Conservation (phyloP, 2,113 vertebrate genomes). For the Empidonax traillii region DNA sequence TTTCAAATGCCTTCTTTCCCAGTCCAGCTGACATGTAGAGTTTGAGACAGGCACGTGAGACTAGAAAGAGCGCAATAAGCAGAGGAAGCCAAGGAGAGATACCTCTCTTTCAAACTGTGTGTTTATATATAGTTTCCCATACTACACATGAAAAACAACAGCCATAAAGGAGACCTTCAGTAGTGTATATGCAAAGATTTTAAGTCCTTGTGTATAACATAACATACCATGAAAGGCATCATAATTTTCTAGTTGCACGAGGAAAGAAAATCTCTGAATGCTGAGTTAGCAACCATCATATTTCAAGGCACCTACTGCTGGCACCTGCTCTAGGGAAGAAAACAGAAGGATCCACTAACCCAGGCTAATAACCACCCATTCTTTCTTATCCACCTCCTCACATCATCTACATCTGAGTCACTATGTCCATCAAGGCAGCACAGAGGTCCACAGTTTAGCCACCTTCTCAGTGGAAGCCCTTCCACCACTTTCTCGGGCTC, state of each 20-base stretch:
- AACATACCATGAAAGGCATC: background rate
- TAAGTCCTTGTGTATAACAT: background rate
- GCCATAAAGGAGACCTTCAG: background rate
- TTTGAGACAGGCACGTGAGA: background rate
- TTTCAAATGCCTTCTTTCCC: background rate
- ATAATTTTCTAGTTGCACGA: background rate
- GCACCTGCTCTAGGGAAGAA: background rate
- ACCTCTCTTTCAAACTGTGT: background rate
- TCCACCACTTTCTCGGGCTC: accelerated
- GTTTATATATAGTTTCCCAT: background rate
- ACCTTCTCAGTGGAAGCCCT: background rate
- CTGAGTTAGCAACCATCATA: background rate
- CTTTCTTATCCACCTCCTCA: background rate
- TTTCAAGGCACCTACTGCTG: background rate
- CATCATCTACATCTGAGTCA: background rate
- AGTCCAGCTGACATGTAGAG: background rate
- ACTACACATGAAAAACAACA: background rate
- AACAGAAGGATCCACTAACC: background rate
- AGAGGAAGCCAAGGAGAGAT: background rate
- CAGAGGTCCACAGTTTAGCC: accelerated
- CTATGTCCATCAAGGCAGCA: background rate
- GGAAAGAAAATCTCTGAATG: background rate
- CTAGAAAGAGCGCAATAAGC: background rate
- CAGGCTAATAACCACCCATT: background rate
- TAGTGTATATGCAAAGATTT: background rate